phyloP scores from a whole-genome alignment of 2,888 invertebrate species.

The Drepana falcataria region DNA sequence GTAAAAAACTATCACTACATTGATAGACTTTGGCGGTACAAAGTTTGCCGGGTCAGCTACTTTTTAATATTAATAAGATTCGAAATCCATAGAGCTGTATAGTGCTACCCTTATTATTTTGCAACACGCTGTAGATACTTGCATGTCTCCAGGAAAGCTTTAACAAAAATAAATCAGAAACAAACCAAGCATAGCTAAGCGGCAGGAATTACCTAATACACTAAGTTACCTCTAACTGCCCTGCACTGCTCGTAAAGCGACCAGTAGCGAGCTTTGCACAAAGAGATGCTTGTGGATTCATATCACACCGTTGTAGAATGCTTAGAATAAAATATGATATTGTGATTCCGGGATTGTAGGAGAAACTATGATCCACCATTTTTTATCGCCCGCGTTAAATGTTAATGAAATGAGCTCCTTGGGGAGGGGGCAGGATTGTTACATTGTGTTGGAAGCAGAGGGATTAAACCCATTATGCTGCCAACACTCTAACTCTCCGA shows the following conservation, averaged over 20 bases:
- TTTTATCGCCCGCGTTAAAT: too few relatives aligned
- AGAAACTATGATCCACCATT: too few relatives aligned
- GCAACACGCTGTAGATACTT: not conserved
- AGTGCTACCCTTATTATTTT: not conserved
- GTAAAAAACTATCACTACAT: too few relatives aligned
- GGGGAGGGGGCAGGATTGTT: too few relatives aligned
- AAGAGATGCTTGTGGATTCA: slow-evolving; percentile 15
- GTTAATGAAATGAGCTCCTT: too few relatives aligned
- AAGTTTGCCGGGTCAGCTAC: too few relatives aligned
- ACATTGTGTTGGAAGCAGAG: too few relatives aligned
- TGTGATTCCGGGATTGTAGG: not conserved
- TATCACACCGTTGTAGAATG: slow-evolving; percentile 28
- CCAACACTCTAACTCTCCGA: too few relatives aligned
- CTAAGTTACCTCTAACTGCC: slow-evolving; percentile 32
- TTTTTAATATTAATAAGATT: too few relatives aligned
- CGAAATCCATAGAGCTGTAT: too few relatives aligned
- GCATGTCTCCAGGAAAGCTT: slow-evolving; percentile 2
- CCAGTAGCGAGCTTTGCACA: slow-evolving; percentile 31
- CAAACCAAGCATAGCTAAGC: slow-evolving; percentile 30
- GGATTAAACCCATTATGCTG: too few relatives aligned
- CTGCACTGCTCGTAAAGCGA: slow-evolving; percentile 27
- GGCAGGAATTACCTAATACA: slow-evolving; percentile 29
- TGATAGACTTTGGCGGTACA: too few relatives aligned
- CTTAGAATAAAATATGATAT: not conserved
- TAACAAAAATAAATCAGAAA: slow-evolving; percentile 38